Evolutionary conservation across 37 sponge, comb jelly and placozoan species (phyloP).

Genomic region (Lycopodina hypogea): DNA sequence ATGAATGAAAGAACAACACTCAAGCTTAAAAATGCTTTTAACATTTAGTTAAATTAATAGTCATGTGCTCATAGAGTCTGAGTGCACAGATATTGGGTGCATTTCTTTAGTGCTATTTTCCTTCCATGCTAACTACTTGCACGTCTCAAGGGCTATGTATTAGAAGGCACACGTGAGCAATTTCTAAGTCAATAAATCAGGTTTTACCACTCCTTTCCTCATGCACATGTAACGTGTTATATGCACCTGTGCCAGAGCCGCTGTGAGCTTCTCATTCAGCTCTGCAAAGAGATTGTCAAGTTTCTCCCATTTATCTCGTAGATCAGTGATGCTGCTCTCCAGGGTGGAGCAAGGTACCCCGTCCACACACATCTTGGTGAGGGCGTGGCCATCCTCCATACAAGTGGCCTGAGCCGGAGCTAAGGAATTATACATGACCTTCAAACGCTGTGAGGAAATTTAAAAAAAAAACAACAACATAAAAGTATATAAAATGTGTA

Average conservation of each 20-base stretch:
- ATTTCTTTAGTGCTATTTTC: no score
- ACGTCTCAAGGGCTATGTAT: no score
- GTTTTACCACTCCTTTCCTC: no score
- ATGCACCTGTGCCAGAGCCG: conserved; percentile 23
- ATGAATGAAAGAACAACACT: no score
- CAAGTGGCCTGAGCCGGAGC: conserved; percentile 44
- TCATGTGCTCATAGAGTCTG: no score
- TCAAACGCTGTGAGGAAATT: conserved; percentile 26
- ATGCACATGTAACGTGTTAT: no score
- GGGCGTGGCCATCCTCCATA: conserved; percentile 32
- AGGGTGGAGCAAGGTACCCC: conserved; percentile 15
- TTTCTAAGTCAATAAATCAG: no score
- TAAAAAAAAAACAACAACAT: not conserved
- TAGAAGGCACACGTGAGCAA: no score
- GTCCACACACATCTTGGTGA: conserved; percentile 26
- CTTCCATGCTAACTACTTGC: no score
- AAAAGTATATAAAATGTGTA: not conserved
- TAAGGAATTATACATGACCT: conserved; percentile 39
- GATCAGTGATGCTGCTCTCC: conserved; percentile 11
- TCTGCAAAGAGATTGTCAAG: conserved; percentile 37
- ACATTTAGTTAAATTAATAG: no score
- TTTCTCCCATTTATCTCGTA: conserved; percentile 47
- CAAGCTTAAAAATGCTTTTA: no score
- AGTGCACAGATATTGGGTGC: no score
- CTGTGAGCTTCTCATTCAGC: conserved; percentile 34